phyloP scores from a whole-genome alignment of 2,888 invertebrate genomes.

The Bruchidius siliquastri region DNA sequence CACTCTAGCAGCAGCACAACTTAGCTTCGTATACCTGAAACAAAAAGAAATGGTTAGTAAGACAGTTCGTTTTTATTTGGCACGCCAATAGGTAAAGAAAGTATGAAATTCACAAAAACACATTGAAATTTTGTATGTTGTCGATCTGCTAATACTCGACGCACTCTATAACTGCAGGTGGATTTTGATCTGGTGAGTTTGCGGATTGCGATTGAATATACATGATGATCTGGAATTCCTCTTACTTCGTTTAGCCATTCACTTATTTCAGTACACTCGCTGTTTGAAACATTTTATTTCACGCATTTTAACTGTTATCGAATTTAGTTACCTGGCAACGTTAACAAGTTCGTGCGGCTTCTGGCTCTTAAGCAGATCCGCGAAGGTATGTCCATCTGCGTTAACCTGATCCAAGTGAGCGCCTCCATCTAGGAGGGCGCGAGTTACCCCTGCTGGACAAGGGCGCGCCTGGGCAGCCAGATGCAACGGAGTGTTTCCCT shows the following conservation, averaged over 20 bases:
- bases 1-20: slow-evolving; percentile 80
- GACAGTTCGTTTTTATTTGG: too few species aligned
- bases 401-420: slow-evolving; percentile 83
- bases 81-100: too few species aligned
- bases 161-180: too few species aligned
- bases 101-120: too few species aligned
- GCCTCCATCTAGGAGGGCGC: slow-evolving; percentile 70
- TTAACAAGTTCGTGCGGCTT: slow-evolving; percentile 64
- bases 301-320: not conserved
- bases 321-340: slow-evolving; percentile 53
- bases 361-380: slow-evolving; percentile 62
- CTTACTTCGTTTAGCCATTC: too few species aligned
- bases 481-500: slow-evolving; percentile 85
- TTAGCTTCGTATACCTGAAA: slow-evolving; percentile 63
- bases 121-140: too few species aligned
- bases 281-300: too few species aligned
- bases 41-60: not conserved
- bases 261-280: too few species aligned
- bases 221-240: too few species aligned
- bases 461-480: slow-evolving; percentile 71
- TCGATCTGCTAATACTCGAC: too few species aligned
- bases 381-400: slow-evolving; percentile 70
- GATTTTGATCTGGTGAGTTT: too few species aligned
- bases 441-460: slow-evolving; percentile 66
- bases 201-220: too few species aligned